Conservation (phyloP, 2,888 invertebrate species). For the Galerucella nymphaeae region DNA sequence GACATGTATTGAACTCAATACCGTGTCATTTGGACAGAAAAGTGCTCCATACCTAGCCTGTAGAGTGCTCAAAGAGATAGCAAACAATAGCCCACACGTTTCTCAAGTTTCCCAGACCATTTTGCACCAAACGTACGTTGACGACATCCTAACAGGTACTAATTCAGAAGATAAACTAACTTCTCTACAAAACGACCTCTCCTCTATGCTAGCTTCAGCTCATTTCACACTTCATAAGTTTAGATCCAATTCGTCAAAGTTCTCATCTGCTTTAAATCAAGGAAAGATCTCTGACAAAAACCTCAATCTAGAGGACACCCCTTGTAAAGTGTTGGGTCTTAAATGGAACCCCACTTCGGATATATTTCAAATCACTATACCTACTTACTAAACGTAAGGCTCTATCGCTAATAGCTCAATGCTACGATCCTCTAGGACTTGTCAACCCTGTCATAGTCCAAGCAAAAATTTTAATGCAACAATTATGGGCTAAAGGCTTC, state of each 20-base stretch:
- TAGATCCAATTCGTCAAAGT: neutral
- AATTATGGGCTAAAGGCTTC: neutral
- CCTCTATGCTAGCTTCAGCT: neutral
- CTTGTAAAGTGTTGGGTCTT: neutral
- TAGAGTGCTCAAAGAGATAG: neutral
- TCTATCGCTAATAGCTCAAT: neutral
- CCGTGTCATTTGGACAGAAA: slow-evolving; percentile 32
- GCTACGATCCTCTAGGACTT: neutral
- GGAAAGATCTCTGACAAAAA: neutral
- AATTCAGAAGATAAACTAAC: neutral
- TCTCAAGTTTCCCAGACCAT: neutral
- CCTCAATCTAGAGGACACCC: neutral
- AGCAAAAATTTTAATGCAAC: neutral
- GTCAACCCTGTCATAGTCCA: neutral
- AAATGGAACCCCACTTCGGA: neutral
- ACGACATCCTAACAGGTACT: neutral
- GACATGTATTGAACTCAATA: slow-evolving; percentile 31
- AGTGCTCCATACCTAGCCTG: neutral
- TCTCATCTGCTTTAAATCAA: neutral
- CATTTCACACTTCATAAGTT: neutral
- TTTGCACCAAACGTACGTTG: neutral
- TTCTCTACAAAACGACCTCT: neutral
- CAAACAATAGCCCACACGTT: neutral
- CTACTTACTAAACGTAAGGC: neutral
- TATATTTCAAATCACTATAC: neutral